Percentiles rank a stretch among this genome's conserved stretches.
phyloP scores from a whole-genome alignment of 1,140 invertebrate genomes.

The Drosophila subpulchrella region DNA sequence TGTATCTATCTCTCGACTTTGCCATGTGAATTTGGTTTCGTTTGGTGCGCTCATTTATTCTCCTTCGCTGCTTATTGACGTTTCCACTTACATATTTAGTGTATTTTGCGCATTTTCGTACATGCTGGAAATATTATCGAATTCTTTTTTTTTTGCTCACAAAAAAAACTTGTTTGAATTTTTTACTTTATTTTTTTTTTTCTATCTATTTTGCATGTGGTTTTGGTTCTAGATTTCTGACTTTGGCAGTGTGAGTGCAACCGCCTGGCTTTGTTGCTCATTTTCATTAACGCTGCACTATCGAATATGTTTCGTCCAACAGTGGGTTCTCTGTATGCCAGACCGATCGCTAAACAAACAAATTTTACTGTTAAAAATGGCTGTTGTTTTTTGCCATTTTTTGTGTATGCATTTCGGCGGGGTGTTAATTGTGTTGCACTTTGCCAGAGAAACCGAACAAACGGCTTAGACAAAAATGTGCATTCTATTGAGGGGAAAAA shows the following conservation, averaged over 20 bases:
- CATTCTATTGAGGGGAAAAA: slow-evolving; percentile 40
- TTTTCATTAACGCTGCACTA: slow-evolving; percentile 77
- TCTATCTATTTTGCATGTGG: slow-evolving; percentile 69
- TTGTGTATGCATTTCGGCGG: slow-evolving; percentile 73
- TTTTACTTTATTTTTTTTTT: slow-evolving; percentile 17
- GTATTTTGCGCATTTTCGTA: slow-evolving; percentile 80
- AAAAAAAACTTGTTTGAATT: slow-evolving; percentile 64
- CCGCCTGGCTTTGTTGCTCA: slow-evolving; percentile 77
- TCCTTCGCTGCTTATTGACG: slow-evolving; percentile 66
- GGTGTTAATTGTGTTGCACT: slow-evolving; percentile 83
- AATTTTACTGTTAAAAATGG: slow-evolving; percentile 75
- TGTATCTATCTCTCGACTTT: slow-evolving; percentile 7
- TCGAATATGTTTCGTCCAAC: slow-evolving; percentile 66
- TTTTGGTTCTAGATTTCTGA: slow-evolving; percentile 37
- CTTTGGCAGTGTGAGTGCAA: slow-evolving; percentile 37
- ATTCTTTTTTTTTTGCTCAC: slow-evolving; percentile 32
- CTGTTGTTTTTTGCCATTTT: slow-evolving; percentile 11
- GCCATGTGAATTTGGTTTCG: slow-evolving; percentile 57
- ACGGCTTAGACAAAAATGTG: slow-evolving; percentile 37
- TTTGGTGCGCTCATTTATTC: slow-evolving; percentile 63
- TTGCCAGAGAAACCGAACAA: slow-evolving; percentile 57
- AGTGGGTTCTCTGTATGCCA: slow-evolving; percentile 60
- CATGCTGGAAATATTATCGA: slow-evolving; percentile 61
- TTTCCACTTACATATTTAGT: slow-evolving; percentile 81
- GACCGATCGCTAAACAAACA: slow-evolving; percentile 65